phyloP scores from a whole-genome alignment of 2,888 invertebrate species.

The Diaperis boleti region DNA sequence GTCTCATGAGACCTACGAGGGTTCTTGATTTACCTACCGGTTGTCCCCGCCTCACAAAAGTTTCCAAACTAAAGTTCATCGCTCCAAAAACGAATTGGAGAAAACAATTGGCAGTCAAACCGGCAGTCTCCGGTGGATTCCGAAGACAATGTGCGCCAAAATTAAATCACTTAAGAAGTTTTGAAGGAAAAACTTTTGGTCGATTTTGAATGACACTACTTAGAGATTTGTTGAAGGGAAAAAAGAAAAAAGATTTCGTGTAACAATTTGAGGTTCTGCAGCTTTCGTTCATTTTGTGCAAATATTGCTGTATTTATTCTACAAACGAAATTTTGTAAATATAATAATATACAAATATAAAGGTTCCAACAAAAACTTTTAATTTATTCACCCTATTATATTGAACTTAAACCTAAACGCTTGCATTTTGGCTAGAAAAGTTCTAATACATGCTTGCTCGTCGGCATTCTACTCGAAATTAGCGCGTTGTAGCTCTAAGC shows the following conservation, averaged over 20 bases:
- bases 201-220: neutral
- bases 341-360: too few species aligned
- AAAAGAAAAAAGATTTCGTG: too few species aligned
- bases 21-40: conserved; percentile 27
- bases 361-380: too few species aligned
- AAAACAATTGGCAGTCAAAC: conserved; percentile 27
- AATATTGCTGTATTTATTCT: too few species aligned
- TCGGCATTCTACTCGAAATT: conserved; percentile 2
- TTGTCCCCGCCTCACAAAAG: conserved; percentile 7
- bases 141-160: conserved; percentile 9
- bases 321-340: too few species aligned
- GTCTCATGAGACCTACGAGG: conserved; percentile 2
- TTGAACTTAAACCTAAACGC: too few species aligned
- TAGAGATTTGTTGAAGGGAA: neutral
- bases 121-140: conserved; percentile 15
- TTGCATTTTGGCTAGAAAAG: too few species aligned
- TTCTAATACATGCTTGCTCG: too few species aligned
- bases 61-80: conserved; percentile 16
- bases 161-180: conserved; percentile 20
- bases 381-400: too few species aligned
- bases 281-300: too few species aligned
- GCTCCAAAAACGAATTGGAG: conserved; percentile 18
- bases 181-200: conserved; percentile 4
- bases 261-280: too few species aligned
- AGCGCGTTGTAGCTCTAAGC: conserved; percentile 1